phyloP scores from a whole-genome alignment of 2,797 vertebrate genomes.

The Tragopan temminckii region DNA sequence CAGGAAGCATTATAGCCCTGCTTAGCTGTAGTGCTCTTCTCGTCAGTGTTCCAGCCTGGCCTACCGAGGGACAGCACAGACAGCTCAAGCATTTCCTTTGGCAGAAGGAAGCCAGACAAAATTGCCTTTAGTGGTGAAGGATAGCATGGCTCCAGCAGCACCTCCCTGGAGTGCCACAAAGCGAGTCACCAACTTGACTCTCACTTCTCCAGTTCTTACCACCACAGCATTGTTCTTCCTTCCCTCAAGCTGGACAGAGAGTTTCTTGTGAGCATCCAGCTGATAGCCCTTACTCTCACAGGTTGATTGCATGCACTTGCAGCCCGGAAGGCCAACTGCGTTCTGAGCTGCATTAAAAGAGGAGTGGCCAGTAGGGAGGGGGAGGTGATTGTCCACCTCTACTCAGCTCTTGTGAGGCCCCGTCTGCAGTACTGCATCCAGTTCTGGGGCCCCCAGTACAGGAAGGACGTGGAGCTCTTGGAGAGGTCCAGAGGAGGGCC shows the following conservation, averaged over 20 bases:
- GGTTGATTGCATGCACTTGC: fast-evolving
- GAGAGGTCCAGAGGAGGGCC: no score
- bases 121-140: slow-evolving; percentile 30
- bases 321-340: no score
- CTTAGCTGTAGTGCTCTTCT: slow-evolving; percentile 51
- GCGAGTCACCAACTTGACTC: slow-evolving; percentile 18
- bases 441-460: no score
- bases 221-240: fast-evolving
- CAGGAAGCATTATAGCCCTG: slow-evolving; percentile 64
- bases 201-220: background rate
- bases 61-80: slow-evolving; percentile 30
- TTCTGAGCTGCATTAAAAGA: no score
- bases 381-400: no score
- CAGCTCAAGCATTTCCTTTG: slow-evolving; percentile 48
- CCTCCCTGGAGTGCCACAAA: slow-evolving; percentile 64
- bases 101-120: slow-evolving; percentile 43
- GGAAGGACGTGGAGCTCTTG: no score
- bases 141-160: slow-evolving; percentile 25
- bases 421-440: no score
- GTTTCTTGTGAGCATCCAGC: background rate
- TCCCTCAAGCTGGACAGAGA: fast-evolving
- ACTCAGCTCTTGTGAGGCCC: no score
- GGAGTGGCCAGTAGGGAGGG: no score
- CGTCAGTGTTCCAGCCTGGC: slow-evolving; percentile 29
- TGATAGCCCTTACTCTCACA: slow-evolving; percentile 7